phyloP scores from a whole-genome alignment of 2,797 vertebrate species.

The Dendrocincla tyrannina region DNA sequence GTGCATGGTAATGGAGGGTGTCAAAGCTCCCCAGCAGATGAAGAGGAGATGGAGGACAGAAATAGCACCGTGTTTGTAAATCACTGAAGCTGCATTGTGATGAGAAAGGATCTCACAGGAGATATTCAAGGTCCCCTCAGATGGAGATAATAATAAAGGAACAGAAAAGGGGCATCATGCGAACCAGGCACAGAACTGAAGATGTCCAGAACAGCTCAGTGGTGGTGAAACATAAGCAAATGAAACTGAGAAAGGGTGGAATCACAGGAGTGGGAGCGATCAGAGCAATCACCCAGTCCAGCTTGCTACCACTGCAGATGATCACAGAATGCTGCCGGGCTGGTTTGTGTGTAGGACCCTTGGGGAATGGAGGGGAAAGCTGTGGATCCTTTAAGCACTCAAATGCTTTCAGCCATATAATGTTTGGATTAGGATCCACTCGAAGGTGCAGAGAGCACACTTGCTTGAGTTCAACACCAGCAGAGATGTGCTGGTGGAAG shows the following conservation, averaged over 20 bases:
- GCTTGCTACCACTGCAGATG: background rate
- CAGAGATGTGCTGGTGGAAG: conserved; percentile 2
- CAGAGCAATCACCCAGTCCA: background rate
- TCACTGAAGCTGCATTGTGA: background rate
- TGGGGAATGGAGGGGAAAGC: background rate
- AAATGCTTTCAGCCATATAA: conserved; percentile 6
- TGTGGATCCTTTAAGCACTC: conserved; percentile 25
- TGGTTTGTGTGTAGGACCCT: background rate
- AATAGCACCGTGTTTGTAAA: background rate
- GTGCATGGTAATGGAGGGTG: background rate
- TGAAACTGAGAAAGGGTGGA: background rate
- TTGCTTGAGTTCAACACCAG: background rate
- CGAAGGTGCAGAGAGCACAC: conserved; percentile 14
- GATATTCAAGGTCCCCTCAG: background rate
- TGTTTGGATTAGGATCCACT: conserved; percentile 56
- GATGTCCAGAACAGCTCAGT: background rate
- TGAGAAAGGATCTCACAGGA: background rate
- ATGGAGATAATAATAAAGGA: background rate
- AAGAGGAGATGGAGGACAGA: background rate
- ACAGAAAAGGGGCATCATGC: background rate
- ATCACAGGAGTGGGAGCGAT: background rate
- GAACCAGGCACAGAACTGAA: background rate
- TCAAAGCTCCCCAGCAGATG: background rate
- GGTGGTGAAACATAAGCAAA: background rate
- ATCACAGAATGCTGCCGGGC: background rate